A percentile compares a stretch with the other conserved stretches of the same genome.
Conservation (phyloP, 2,888 invertebrate species). For the Orthonevra nobilis region DNA sequence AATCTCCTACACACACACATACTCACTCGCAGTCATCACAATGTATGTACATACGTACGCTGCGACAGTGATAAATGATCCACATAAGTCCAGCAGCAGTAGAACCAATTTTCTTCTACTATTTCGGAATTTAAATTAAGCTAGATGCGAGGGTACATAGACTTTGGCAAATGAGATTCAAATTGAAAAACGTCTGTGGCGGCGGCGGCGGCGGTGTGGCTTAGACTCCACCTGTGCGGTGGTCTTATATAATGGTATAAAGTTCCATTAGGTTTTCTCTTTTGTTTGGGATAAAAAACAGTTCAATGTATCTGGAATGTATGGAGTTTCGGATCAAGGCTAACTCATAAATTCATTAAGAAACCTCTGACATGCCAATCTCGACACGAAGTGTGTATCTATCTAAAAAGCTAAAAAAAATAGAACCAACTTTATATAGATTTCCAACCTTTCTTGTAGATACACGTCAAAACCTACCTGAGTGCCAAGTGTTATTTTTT, state of each 20-base stretch:
- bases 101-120: slow-evolving; percentile 53
- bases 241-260: too few species aligned
- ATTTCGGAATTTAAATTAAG: slow-evolving; percentile 66
- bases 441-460: slow-evolving; percentile 14
- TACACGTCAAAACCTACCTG: slow-evolving; percentile 20
- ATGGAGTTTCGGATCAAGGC: slow-evolving; percentile 18
- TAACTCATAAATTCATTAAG: slow-evolving; percentile 33
- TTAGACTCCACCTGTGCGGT: too few species aligned
- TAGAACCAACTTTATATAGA: slow-evolving; percentile 7
- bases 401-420: slow-evolving; percentile 4
- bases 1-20: neutral
- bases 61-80: slow-evolving; percentile 63
- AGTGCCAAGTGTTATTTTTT: slow-evolving; percentile 9
- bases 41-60: neutral
- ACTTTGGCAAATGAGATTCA: slow-evolving; percentile 60
- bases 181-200: slow-evolving; percentile 51
- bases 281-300: neutral
- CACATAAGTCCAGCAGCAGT: slow-evolving; percentile 29
- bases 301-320: slow-evolving; percentile 14
- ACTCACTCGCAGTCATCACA: too few species aligned
- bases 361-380: slow-evolving; percentile 1
- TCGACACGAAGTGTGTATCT: slow-evolving; percentile 1
- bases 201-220: neutral
- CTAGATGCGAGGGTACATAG: too few species aligned
- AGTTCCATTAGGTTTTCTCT: neutral